A percentile compares a stretch with the other conserved stretches of the same genome.
Conservation (phyloP, 2,113 vertebrate genomes). For the Eulemur rufifrons region DNA sequence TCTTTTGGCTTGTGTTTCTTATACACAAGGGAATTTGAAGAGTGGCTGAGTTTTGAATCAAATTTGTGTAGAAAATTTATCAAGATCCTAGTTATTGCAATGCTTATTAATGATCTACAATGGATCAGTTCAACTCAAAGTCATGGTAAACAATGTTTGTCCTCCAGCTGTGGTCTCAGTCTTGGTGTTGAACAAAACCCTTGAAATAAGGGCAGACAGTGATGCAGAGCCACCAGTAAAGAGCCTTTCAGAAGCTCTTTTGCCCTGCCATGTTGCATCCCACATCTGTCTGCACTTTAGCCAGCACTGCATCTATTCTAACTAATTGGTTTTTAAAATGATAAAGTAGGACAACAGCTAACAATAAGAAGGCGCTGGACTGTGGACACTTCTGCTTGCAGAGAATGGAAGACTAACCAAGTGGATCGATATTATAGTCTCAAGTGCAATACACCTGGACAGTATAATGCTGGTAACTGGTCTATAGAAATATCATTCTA, state of each 20-base stretch:
- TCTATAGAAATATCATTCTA: neutral
- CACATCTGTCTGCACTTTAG: neutral
- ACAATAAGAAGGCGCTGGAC: conserved; percentile 25
- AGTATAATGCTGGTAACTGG: neutral
- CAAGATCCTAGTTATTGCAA: neutral
- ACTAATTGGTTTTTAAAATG: conserved; percentile 21
- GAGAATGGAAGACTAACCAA: neutral
- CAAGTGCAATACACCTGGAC: neutral
- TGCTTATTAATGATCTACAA: neutral
- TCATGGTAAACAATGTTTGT: neutral
- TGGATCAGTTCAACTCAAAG: neutral
- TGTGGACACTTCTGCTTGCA: neutral
- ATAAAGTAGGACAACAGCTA: neutral
- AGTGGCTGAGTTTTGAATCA: too few species aligned
- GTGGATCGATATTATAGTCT: conserved; percentile 16
- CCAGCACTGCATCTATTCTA: neutral
- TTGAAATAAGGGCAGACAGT: neutral
- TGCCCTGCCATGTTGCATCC: neutral
- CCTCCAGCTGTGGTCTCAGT: neutral
- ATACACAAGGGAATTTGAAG: too few species aligned
- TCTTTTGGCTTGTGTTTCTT: neutral
- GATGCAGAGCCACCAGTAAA: neutral
- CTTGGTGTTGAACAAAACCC: neutral
- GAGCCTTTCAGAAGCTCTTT: neutral
- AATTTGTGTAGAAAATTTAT: neutral